Evolutionary conservation across 2,888 invertebrate species (phyloP).

Genomic region (Dynastes hyllus): DNA sequence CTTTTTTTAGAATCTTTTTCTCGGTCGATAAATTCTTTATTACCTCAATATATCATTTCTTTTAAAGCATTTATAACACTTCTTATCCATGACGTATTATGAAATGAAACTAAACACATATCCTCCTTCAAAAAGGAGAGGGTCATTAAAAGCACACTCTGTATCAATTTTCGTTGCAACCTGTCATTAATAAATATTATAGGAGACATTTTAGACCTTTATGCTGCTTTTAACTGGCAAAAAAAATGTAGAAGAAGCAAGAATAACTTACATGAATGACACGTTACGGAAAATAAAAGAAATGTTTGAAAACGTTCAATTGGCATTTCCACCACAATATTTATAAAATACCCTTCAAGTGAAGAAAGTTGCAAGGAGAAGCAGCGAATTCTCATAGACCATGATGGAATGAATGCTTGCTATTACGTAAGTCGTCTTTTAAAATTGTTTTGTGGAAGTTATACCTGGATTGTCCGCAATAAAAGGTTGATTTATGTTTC

Average conservation of each 20-base stretch:
- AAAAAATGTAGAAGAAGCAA: slow-evolving; percentile 28
- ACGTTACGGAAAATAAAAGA: slow-evolving; percentile 44
- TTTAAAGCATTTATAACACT: no score
- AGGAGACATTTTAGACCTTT: background rate
- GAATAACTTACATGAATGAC: slow-evolving; percentile 49
- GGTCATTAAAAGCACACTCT: slow-evolving; percentile 9
- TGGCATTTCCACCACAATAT: no score
- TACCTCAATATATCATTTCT: no score
- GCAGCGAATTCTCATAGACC: background rate
- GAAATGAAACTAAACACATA: no score
- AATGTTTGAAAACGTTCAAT: background rate
- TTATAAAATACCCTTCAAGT: no score
- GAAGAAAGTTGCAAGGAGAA: no score
- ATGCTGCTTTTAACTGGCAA: background rate
- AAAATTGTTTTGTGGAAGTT: slow-evolving; percentile 51
- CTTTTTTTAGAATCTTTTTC: background rate
- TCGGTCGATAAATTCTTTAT: no score
- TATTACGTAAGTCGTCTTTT: slow-evolving; percentile 38
- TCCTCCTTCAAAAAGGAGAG: no score
- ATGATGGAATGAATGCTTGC: slow-evolving; percentile 33
- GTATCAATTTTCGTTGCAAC: background rate
- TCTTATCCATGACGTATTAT: no score
- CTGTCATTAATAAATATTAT: slow-evolving; percentile 17
- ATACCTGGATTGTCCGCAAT: slow-evolving; percentile 60
- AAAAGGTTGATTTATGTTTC: slow-evolving; percentile 65